Conservation (phyloP, 2,113 vertebrate species). For the Pollachius pollachius region DNA sequence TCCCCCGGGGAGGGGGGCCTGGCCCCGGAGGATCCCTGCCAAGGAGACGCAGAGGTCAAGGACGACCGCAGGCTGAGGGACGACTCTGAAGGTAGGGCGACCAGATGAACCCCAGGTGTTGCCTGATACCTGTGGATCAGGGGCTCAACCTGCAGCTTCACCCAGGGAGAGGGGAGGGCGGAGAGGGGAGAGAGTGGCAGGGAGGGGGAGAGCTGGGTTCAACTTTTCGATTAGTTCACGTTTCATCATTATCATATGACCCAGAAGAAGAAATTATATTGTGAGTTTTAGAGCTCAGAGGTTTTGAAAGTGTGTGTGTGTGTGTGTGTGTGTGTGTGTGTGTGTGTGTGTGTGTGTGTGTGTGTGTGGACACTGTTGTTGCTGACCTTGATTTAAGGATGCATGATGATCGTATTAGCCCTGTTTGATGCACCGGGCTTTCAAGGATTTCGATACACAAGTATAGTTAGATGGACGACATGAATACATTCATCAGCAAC, state of each 20-base stretch:
- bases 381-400: conserved; percentile 52
- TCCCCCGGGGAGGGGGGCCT: conserved; percentile 15
- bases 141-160: neutral
- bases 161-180: conserved; percentile 15
- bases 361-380: conserved; percentile 9
- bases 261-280: conserved; percentile 33
- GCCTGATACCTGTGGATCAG: conserved; percentile 14
- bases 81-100: conserved; percentile 59
- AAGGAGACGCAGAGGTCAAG: conserved; percentile 22
- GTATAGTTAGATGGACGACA: no score
- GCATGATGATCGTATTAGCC: conserved; percentile 36
- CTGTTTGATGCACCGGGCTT: conserved; percentile 15
- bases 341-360: no score
- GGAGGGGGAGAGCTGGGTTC: conserved; percentile 22
- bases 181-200: no score
- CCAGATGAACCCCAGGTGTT: conserved; percentile 24
- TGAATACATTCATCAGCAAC: no score
- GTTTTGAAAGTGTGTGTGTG: no score
- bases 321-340: neutral
- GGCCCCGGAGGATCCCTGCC: conserved; percentile 18
- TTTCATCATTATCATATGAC: conserved; percentile 11
- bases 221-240: conserved; percentile 34
- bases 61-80: conserved; percentile 31
- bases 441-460: no score
- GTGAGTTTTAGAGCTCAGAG: no score